Evolutionary conservation across 1,140 invertebrate genomes (phyloP).

Genomic region (Ceratoteleas bidentatus): DNA sequence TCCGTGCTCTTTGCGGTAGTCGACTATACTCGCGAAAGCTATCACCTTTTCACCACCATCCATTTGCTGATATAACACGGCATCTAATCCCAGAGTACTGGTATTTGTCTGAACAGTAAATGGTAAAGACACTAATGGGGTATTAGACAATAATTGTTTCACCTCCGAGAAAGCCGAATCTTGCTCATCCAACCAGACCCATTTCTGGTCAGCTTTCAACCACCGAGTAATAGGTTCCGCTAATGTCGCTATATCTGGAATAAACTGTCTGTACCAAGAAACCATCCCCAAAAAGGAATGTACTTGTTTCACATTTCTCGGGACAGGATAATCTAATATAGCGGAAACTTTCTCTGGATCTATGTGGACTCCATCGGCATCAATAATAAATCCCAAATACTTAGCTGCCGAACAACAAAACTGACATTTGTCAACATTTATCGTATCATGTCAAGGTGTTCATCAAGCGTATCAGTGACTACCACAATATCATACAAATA

Average conservation of each 20-base stretch:
- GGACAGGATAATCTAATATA: not conserved
- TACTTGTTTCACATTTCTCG: not conserved
- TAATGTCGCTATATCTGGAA: not conserved
- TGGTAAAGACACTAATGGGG: no score
- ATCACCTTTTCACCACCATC: not conserved
- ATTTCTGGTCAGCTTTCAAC: not conserved
- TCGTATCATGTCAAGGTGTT: slow-evolving; percentile 51
- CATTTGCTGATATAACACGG: not conserved
- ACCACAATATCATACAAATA: slow-evolving; percentile 41
- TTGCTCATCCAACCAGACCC: not conserved
- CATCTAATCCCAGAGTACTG: no score
- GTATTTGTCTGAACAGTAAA: no score
- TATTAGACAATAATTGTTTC: not conserved
- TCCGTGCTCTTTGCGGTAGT: no score
- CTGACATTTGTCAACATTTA: slow-evolving; percentile 52
- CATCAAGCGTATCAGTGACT: slow-evolving; percentile 10
- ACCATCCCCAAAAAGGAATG: not conserved
- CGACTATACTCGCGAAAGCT: slow-evolving; percentile 10
- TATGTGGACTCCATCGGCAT: not conserved
- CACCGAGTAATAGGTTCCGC: not conserved
- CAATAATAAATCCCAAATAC: slow-evolving; percentile 62
- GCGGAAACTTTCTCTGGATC: not conserved
- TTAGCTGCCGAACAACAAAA: slow-evolving; percentile 52
- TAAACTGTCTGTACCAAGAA: not conserved
- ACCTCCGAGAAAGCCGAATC: not conserved